A percentile compares a stretch with the other conserved stretches of the same genome.
Conservation (phyloP, 2,113 vertebrate genomes). For the Hemibagrus wyckioides region DNA sequence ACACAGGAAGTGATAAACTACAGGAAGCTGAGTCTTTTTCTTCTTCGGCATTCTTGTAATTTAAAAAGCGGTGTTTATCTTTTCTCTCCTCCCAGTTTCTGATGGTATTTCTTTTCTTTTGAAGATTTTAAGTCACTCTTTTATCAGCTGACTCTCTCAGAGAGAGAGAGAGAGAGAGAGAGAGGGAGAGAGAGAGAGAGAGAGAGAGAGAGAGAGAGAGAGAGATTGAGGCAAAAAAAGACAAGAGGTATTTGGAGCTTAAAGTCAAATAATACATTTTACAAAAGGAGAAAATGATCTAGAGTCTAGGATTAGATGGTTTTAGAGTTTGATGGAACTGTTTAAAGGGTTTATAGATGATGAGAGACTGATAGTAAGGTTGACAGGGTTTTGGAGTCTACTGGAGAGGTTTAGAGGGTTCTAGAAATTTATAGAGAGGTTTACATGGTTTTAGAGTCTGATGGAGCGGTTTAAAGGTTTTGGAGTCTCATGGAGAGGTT, state of each 20-base stretch:
- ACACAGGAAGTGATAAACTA: conserved; percentile 24
- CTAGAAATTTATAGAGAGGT: background rate
- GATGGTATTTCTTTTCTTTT: background rate
- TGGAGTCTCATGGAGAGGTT: background rate
- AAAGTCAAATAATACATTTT: background rate
- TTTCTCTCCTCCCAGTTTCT: conserved; percentile 1
- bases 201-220: background rate
- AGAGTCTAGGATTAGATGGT: no score
- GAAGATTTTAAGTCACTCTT: background rate
- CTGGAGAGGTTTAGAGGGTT: background rate
- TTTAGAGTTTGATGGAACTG: background rate
- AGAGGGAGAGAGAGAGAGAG: background rate
- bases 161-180: background rate
- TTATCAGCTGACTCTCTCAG: background rate
- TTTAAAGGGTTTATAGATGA: background rate
- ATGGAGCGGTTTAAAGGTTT: background rate
- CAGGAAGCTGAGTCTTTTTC: conserved; percentile 1
- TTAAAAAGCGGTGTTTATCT: background rate
- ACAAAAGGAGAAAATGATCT: background rate
- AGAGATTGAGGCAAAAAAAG: no score
- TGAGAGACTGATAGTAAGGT: background rate
- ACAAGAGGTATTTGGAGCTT: background rate
- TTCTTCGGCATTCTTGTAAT: conserved; percentile 11
- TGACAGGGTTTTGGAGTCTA: background rate
- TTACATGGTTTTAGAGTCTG: background rate